These are phyloP conservation scores for Tragelaphus strepsiceros DNA, from an alignment of 2,113 vertebrate genomes.

Conservation along the genomic window DNA sequence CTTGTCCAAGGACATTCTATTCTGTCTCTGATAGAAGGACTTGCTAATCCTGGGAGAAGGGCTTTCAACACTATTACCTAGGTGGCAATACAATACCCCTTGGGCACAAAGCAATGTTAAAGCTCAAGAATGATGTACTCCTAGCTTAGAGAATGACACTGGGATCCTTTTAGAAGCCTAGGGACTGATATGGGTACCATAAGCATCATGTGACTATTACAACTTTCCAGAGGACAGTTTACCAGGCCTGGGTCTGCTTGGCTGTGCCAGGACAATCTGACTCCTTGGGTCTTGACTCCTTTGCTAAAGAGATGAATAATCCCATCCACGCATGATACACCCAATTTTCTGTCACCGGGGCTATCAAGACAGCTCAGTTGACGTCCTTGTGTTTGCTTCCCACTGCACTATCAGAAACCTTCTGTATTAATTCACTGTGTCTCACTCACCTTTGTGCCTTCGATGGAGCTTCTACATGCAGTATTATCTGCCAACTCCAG, in stretches of 20 bases:
- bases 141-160: neutral
- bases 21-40: neutral
- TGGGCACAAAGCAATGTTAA: neutral
- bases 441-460: neutral
- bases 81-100: neutral
- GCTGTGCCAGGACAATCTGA: neutral
- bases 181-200: no score
- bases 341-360: neutral
- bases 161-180: neutral
- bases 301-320: neutral
- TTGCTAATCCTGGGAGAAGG: neutral
- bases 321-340: accelerated
- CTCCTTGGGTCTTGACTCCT: neutral
- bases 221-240: neutral
- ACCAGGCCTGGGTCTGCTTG: neutral
- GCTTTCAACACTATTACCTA: neutral
- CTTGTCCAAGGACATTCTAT: neutral
- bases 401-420: neutral
- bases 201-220: neutral
- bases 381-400: neutral
- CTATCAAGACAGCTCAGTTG: neutral
- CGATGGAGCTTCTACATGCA: neutral
- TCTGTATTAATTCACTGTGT: neutral
- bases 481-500: neutral
- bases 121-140: neutral